Evolutionary conservation across 2,888 invertebrate species (phyloP).

Genomic region (Lycophotia porphyrea): DNA sequence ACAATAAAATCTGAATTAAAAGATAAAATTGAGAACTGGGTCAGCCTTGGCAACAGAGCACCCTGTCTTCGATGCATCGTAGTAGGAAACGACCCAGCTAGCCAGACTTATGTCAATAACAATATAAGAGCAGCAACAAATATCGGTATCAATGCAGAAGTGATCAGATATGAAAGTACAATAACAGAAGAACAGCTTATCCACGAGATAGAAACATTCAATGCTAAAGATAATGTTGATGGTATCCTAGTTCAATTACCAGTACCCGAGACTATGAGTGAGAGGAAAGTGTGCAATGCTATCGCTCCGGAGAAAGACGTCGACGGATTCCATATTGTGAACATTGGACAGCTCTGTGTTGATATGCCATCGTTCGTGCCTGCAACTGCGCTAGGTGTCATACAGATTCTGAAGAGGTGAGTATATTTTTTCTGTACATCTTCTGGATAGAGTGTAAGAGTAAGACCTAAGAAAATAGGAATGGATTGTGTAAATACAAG

Average conservation of each 20-base stretch:
- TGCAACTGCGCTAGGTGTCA: conserved; percentile 94
- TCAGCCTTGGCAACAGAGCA: conserved; percentile 89
- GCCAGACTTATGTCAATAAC: conserved; percentile 94
- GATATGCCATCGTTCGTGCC: conserved; percentile 94
- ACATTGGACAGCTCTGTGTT: conserved; percentile 94
- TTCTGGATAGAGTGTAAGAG: not conserved
- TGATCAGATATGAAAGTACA: conserved; percentile 90
- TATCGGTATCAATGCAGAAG: conserved; percentile 92
- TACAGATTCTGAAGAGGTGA: conserved; percentile 92
- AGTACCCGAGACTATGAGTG: conserved; percentile 94
- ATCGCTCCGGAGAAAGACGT: conserved; percentile 96
- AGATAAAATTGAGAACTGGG: conserved; percentile 91
- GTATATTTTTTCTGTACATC: conserved; percentile 51
- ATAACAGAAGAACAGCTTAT: conserved; percentile 93
- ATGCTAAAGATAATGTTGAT: conserved; percentile 93
- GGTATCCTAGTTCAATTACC: conserved; percentile 96
- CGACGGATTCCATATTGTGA: conserved; percentile 96
- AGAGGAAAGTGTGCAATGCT: conserved; percentile 94
- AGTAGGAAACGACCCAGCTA: conserved; percentile 96
- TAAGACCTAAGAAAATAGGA: not conserved
- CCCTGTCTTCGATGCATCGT: conserved; percentile 95
- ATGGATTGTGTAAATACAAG: not conserved
- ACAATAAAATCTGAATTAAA: conserved; percentile 93
- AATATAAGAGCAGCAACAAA: conserved; percentile 92
- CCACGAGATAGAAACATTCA: conserved; percentile 91